A percentile compares a stretch with the other conserved stretches of the same genome.
phyloP scores from a whole-genome alignment of 1,140 invertebrate genomes.

The Laupala kohalensis region DNA sequence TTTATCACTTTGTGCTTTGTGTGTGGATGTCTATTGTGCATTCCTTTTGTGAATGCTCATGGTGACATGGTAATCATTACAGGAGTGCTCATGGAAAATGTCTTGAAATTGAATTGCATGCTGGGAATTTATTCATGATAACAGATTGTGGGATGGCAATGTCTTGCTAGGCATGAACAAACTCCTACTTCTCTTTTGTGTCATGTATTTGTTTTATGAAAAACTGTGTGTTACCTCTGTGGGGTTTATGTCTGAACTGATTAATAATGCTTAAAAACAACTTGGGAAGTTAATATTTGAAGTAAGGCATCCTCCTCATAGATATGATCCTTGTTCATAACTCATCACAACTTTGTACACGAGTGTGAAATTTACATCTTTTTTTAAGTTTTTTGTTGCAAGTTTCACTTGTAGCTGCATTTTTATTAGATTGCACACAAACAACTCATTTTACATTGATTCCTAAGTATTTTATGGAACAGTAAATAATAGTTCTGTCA shows the following conservation, averaged over 20 bases:
- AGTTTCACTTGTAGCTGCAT: background rate
- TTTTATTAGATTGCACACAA: background rate
- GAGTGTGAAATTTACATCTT: no score
- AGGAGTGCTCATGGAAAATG: background rate
- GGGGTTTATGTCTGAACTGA: background rate
- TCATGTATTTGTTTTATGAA: background rate
- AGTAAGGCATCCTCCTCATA: no score
- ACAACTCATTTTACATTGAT: background rate
- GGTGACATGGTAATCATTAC: background rate
- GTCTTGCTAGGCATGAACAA: background rate
- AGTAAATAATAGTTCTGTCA: background rate
- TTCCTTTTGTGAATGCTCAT: background rate
- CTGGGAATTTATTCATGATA: background rate
- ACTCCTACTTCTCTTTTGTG: background rate
- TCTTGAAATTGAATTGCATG: background rate
- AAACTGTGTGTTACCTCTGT: background rate
- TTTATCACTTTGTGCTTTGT: background rate
- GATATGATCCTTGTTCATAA: no score
- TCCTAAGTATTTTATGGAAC: background rate
- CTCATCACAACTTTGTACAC: no score
- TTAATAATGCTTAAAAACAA: background rate
- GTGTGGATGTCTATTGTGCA: background rate
- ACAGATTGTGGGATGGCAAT: background rate
- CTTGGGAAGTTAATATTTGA: no score
- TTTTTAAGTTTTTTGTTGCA: background rate